Conservation (phyloP, 2,888 invertebrate genomes). For the Alloscopus bannaensis region DNA sequence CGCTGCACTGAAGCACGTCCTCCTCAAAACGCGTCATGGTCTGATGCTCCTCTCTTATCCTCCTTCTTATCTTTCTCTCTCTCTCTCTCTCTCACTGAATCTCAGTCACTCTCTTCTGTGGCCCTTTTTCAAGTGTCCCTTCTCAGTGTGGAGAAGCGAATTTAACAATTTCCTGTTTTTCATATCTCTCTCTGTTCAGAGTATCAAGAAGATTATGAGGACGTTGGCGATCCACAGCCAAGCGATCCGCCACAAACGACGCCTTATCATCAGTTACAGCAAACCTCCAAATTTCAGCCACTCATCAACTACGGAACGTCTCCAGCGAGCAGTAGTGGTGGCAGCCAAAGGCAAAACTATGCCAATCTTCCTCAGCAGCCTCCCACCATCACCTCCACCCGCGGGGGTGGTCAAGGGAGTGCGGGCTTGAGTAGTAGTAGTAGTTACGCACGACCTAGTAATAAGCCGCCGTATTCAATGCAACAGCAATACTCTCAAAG, state of each 20-base stretch:
- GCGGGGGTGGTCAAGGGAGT: conserved; percentile 32
- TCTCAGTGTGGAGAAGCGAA: not conserved
- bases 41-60: conserved; percentile 13
- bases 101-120: conserved; percentile 30
- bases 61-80: conserved; percentile 2
- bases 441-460: conserved; percentile 52
- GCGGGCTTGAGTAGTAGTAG: too few species aligned
- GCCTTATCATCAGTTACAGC: conserved; percentile 5
- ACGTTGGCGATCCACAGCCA: conserved; percentile 37
- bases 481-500: conserved; percentile 62
- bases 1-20: conserved; percentile 14
- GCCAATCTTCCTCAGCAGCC: conserved; percentile 20
- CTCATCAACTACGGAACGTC: conserved; percentile 49
- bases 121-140: not conserved
- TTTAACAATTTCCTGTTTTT: conserved; percentile 2
- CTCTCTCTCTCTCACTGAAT: not conserved
- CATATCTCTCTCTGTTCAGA: conserved; percentile 16
- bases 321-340: conserved; percentile 8
- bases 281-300: conserved; percentile 42
- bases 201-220: conserved; percentile 59
- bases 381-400: conserved; percentile 32
- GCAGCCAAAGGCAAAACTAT: conserved; percentile 13
- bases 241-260: conserved; percentile 13
- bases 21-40: conserved; percentile 20
- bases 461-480: conserved; percentile 43